Conservation (phyloP, 2,113 vertebrate genomes). For the Sinosuthora webbiana region DNA sequence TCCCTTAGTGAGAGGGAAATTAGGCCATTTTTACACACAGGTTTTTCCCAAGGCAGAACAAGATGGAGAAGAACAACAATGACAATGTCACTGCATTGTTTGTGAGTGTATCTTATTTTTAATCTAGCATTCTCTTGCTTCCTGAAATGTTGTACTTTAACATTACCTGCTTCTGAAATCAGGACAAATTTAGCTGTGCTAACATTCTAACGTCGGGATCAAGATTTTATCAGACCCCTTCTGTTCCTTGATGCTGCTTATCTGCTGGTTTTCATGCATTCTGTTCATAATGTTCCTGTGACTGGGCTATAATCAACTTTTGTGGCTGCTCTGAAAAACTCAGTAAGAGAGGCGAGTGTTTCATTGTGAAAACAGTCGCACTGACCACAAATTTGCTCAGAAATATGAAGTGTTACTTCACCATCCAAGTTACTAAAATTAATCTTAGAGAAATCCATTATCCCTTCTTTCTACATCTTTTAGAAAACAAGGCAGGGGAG, state of each 20-base stretch:
- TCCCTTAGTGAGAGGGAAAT: neutral
- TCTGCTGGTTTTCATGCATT: neutral
- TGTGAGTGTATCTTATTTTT: neutral
- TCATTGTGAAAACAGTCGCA: neutral
- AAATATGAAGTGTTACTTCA: neutral
- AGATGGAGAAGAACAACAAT: neutral
- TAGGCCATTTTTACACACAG: neutral
- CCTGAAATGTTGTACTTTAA: neutral
- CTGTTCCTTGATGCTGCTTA: neutral
- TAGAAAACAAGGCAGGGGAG: neutral
- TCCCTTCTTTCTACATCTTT: neutral
- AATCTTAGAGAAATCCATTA: neutral
- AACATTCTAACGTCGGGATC: neutral
- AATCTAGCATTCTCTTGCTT: neutral
- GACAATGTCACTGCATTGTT: neutral
- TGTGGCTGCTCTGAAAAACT: neutral
- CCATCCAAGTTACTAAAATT: neutral
- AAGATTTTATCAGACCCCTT: neutral
- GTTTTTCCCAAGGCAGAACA: neutral
- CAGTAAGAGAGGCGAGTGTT: neutral
- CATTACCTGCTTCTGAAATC: neutral
- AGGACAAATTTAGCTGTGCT: neutral
- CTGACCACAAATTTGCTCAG: neutral
- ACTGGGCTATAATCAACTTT: neutral
- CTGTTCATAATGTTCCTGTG: neutral